These are phyloP conservation scores for Heliangelus exortis DNA, from an alignment of 2,797 vertebrate genomes.

Conservation along the genomic window DNA sequence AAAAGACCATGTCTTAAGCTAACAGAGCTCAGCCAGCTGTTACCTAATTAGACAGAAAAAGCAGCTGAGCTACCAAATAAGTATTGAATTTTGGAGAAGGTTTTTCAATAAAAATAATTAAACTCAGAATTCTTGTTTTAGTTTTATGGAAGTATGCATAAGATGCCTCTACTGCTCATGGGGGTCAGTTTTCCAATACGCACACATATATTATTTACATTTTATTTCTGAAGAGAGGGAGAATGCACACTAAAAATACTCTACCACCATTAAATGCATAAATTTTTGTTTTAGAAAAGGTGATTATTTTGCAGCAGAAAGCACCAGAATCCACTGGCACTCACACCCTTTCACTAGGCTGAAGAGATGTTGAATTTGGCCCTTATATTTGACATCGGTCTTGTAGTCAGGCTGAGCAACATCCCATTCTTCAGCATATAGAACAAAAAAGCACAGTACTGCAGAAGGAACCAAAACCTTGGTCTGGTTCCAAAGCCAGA, in stretches of 20 bases:
- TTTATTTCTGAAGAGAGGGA: not conserved
- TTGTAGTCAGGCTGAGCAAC: not conserved
- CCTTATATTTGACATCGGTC: not conserved
- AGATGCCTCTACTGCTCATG: not conserved
- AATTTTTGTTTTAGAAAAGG: not conserved
- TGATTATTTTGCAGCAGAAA: not conserved
- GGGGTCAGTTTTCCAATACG: not conserved
- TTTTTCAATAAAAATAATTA: not conserved
- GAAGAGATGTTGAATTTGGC: not conserved
- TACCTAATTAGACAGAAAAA: not conserved
- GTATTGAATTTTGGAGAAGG: not conserved
- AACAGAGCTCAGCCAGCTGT: not conserved
- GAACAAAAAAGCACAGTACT: not conserved
- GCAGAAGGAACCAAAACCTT: not conserved
- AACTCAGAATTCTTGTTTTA: not conserved
- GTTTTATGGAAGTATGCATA: not conserved
- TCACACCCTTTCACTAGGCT: not conserved
- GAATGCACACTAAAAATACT: not conserved
- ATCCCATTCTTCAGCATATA: not conserved
- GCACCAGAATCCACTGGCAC: not conserved
- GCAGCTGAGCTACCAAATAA: not conserved
- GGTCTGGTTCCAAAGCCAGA: too few species aligned
- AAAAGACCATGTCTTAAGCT: not conserved
- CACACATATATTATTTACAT: not conserved
- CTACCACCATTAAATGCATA: not conserved